Evolutionary conservation across 2,888 invertebrate species (phyloP).

Genomic region (Epirrhoe tristata): DNA sequence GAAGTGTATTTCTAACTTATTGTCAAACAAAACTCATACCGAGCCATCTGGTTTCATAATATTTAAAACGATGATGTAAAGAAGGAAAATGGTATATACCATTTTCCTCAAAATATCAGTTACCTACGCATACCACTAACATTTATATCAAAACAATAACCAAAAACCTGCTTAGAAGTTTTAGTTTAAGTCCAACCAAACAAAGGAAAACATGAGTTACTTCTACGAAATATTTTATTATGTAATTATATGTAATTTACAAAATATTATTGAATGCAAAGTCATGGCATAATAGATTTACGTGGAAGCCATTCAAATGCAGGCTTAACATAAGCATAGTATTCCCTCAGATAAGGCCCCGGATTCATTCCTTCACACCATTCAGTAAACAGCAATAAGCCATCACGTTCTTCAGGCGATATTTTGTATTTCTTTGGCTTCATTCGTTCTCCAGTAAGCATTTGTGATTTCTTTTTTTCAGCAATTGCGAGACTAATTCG

Average conservation of each 20-base stretch:
- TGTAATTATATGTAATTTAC: slow-evolving; percentile 2
- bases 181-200: background rate
- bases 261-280: slow-evolving; percentile 7
- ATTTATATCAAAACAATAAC: background rate
- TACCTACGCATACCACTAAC: background rate
- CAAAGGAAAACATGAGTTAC: background rate
- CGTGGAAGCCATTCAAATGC: slow-evolving; percentile 61
- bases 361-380: slow-evolving; percentile 79
- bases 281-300: slow-evolving; percentile 49
- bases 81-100: background rate
- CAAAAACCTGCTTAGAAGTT: background rate
- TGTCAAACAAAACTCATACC: slow-evolving; percentile 16
- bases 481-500: slow-evolving; percentile 56
- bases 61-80: background rate
- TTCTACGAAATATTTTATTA: background rate
- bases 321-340: slow-evolving; percentile 68
- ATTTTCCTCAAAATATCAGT: too few relatives aligned
- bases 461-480: slow-evolving; percentile 54
- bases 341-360: slow-evolving; percentile 65
- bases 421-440: slow-evolving; percentile 64
- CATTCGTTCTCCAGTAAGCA: slow-evolving; percentile 51
- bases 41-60: slow-evolving; percentile 11
- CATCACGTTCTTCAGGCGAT: slow-evolving; percentile 67
- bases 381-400: slow-evolving; percentile 70
- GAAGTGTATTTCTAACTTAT: slow-evolving; percentile 3